phyloP scores from a whole-genome alignment of 2,113 vertebrate species.

The Empidonax traillii region DNA sequence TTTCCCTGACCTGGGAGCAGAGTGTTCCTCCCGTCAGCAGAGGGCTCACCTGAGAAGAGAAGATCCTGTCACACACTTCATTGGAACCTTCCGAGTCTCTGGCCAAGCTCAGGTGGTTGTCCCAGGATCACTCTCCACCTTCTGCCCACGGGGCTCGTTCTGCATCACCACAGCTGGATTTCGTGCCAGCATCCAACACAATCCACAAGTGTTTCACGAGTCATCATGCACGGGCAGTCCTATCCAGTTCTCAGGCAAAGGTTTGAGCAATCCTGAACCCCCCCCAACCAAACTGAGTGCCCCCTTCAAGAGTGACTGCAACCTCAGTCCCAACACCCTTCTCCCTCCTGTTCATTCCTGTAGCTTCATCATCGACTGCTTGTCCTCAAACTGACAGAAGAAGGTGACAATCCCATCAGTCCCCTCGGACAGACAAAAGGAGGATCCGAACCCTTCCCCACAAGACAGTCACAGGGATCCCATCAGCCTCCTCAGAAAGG shows the following conservation, averaged over 20 bases:
- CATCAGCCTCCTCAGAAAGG: neutral
- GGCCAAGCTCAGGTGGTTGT: neutral
- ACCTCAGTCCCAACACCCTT: neutral
- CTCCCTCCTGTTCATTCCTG: neutral
- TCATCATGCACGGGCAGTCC: accelerated
- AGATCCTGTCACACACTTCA: slow-evolving; percentile 19
- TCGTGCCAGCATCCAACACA: neutral
- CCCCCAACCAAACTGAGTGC: too few relatives aligned
- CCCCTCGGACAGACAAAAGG: neutral
- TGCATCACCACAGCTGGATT: neutral
- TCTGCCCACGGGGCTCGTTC: neutral
- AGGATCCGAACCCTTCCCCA: neutral
- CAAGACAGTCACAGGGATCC: neutral
- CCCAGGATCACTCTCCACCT: neutral
- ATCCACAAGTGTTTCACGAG: neutral
- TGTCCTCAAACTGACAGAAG: neutral
- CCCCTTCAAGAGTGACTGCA: neutral
- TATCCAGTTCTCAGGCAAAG: neutral
- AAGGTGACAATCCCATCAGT: neutral
- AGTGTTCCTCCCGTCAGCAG: slow-evolving; percentile 33
- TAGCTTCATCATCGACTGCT: neutral
- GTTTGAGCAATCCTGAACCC: neutral
- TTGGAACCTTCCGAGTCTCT: neutral
- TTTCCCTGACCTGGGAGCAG: slow-evolving; percentile 65
- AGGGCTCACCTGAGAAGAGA: slow-evolving; percentile 67